Evolutionary conservation across 2,113 vertebrate genomes (phyloP), one percentile per base, ranked within the genome.

Genomic region (Oxyruncus cristatus): DNA sequence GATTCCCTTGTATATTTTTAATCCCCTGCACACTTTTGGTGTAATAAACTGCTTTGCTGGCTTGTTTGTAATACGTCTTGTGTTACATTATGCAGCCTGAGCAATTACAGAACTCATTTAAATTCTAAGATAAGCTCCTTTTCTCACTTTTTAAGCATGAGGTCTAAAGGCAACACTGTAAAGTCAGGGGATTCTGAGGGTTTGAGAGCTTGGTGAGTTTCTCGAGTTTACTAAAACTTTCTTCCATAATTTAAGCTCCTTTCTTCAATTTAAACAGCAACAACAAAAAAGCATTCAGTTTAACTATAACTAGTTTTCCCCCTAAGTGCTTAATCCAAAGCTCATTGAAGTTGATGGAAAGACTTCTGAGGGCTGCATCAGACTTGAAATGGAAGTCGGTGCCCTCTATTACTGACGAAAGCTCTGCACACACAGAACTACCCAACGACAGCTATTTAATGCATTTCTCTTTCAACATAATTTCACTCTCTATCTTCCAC

Each of bases 41-140:
- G 46, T 81, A 90, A 82, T 28, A 93, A 96, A 94, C 62, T 92
- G 39, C 58, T 93, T 95, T 28, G 23, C 37, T 88, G 41, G 9
- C 59, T 96, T 93, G 63, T 94, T 94, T 96, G 85, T 74, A 85
- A 90, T 47, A 73, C 24, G 77, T 83, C 85, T 83, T 73, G 35
- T 95, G 30, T 63, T 93, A 71, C 21, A 66, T 88, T 90, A 27
- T 85, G 42, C 63, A 92, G 72, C 39, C 52, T 56, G 77, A 76
- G 73, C 52, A 92, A 94, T 93, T 91, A 91, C 42, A 59, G 71
- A 90, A 85, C 19, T 92, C 4, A 95, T 96, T 95, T 94, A 94
- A 89, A 85, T 94, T 94, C 78, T 28, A 66, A 93, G 42, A 90
- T 95, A 92, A 96, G 85, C 78, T 95, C 42, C 62, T 96, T 96